A percentile compares a stretch with the other conserved stretches of the same genome.
Conservation (phyloP, 64 coral and sea anemone species). For the Porites australiensis region DNA sequence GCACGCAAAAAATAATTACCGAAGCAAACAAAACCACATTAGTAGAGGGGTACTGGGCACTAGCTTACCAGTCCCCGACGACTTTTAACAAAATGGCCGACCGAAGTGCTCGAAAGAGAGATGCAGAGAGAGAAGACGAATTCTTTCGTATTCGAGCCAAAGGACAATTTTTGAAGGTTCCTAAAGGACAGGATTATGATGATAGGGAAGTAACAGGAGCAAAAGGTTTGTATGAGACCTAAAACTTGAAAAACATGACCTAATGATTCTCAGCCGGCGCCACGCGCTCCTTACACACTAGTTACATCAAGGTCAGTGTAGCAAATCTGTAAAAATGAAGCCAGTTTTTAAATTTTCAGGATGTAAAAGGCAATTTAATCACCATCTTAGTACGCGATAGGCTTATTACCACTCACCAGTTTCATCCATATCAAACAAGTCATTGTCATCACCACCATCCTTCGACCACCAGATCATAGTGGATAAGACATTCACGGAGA, state of each 20-base stretch:
- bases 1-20: neutral
- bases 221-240: conserved; percentile 1
- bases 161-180: conserved; percentile 47
- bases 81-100: conserved; percentile 38
- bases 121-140: conserved; percentile 21
- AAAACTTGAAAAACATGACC: neutral
- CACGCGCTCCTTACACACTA: no score
- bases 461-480: no score
- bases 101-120: conserved; percentile 8
- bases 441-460: no score
- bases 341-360: no score
- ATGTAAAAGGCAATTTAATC: no score
- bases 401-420: no score
- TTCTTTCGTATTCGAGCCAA: conserved; percentile 67
- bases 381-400: no score
- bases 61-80: neutral
- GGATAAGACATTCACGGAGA: no score
- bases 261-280: neutral
- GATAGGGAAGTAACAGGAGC: neutral
- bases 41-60: neutral
- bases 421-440: no score
- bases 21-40: neutral
- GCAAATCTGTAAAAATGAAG: no score
- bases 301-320: no score
- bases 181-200: conserved; percentile 8